These are phyloP conservation scores for Aegypius monachus DNA, from an alignment of 2,113 vertebrate genomes.

Conservation along the genomic window DNA sequence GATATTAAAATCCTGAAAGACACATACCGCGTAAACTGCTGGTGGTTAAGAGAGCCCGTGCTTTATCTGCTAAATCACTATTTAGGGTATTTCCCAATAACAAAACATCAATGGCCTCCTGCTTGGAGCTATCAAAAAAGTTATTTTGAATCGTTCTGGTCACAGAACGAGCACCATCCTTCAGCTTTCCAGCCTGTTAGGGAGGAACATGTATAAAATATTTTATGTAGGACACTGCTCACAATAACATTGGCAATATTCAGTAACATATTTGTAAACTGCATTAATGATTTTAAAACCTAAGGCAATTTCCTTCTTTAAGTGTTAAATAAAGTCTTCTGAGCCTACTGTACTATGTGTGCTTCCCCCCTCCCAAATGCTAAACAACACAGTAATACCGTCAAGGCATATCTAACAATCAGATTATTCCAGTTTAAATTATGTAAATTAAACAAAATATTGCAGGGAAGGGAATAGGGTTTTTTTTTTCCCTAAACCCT, in stretches of 20 bases:
- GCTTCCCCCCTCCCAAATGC: neutral
- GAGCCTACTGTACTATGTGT: neutral
- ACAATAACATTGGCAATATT: slow-evolving; percentile 48
- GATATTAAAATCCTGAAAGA: slow-evolving; percentile 66
- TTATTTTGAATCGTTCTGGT: slow-evolving; percentile 99
- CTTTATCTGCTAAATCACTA: slow-evolving; percentile 98
- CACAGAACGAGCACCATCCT: slow-evolving; percentile 97
- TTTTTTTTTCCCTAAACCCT: neutral
- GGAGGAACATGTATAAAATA: slow-evolving; percentile 55
- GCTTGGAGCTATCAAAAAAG: slow-evolving; percentile 99
- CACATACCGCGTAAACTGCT: slow-evolving; percentile 92
- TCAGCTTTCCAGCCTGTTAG: slow-evolving; percentile 91
- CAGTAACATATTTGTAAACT: neutral
- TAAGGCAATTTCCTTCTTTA: neutral
- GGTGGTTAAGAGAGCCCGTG: slow-evolving; percentile 94
- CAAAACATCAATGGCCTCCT: slow-evolving; percentile 97
- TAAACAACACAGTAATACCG: neutral
- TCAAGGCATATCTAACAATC: neutral
- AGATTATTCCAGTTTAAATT: neutral
- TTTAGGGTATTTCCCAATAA: slow-evolving; percentile 96
- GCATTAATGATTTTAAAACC: neutral
- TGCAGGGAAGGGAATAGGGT: neutral
- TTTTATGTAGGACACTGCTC: slow-evolving; percentile 57
- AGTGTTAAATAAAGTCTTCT: neutral
- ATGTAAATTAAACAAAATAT: neutral